Evolutionary conservation across 2,113 vertebrate species (phyloP).

Genomic region (Carassius carassius): DNA sequence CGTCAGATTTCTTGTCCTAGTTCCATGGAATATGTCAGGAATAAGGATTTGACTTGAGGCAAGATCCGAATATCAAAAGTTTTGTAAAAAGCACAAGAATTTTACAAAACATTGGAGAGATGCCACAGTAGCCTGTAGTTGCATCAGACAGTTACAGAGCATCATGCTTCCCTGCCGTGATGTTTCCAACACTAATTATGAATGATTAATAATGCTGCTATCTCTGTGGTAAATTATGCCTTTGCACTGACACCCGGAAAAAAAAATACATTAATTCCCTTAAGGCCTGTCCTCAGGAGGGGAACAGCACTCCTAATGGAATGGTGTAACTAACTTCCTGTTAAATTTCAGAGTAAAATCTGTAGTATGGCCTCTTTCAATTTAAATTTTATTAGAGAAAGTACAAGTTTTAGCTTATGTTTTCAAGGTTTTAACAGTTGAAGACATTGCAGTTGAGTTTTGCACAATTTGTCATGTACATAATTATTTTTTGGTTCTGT

Average conservation of each 20-base stretch:
- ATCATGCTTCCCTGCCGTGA: not conserved
- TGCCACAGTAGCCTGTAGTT: not conserved
- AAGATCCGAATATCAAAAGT: conserved; percentile 5
- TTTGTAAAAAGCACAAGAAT: not conserved
- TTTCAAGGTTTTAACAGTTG: not conserved
- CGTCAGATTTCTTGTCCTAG: not conserved
- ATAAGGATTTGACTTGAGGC: not conserved
- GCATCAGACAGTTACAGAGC: not conserved
- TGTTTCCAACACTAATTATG: not conserved
- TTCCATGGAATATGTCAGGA: not conserved
- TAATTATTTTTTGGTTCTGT: no score
- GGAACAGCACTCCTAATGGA: not conserved
- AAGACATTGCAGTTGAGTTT: not conserved
- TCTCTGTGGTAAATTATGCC: conserved; percentile 10
- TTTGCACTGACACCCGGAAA: not conserved
- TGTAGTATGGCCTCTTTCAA: not conserved
- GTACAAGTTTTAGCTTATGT: not conserved
- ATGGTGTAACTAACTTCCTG: not conserved
- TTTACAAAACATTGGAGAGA: not conserved
- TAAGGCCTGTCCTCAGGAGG: conserved; percentile 25
- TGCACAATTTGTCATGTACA: not conserved
- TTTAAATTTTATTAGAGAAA: not conserved
- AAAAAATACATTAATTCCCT: conserved; percentile 43
- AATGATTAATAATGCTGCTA: not conserved
- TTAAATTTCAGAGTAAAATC: not conserved